Conservation (phyloP, 2,113 vertebrate species). For the Sander vitreus region DNA sequence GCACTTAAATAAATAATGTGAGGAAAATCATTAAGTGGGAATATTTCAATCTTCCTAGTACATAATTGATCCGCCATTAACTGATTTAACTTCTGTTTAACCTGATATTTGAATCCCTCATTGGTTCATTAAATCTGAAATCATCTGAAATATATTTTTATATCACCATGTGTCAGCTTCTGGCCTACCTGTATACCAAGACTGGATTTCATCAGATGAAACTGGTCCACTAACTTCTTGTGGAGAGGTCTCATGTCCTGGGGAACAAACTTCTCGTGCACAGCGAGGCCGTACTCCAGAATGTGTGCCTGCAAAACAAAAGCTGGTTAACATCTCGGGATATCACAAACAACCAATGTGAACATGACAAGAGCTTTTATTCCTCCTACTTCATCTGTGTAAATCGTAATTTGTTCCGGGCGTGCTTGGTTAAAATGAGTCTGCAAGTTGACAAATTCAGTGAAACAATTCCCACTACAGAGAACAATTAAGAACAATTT, state of each 20-base stretch:
- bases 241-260: constrained; percentile 98
- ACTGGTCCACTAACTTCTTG: constrained; percentile 98
- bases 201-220: constrained; percentile 99
- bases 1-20: constrained; percentile 16
- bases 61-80: not conserved
- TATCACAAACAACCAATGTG: not conserved
- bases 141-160: not conserved
- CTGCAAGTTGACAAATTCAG: not conserved
- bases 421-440: not conserved
- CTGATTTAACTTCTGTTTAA: not conserved
- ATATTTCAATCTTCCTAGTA: constrained; percentile 6
- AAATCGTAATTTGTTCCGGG: not conserved
- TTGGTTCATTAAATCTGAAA: not conserved
- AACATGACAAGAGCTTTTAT: not conserved
- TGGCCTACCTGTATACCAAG: constrained; percentile 93
- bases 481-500: not conserved
- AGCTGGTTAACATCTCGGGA: not conserved
- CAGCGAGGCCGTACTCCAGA: constrained; percentile 94
- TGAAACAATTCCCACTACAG: not conserved
- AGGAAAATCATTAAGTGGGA: constrained; percentile 11
- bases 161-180: not conserved
- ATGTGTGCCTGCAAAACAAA: constrained; percentile 90
- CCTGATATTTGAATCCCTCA: not conserved
- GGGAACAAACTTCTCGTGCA: constrained; percentile 97
- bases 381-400: not conserved